Base-by-base conservation (phyloP, 35 echinoderm and acorn worm species). In the Heliocidaris tuberculata region DNA sequence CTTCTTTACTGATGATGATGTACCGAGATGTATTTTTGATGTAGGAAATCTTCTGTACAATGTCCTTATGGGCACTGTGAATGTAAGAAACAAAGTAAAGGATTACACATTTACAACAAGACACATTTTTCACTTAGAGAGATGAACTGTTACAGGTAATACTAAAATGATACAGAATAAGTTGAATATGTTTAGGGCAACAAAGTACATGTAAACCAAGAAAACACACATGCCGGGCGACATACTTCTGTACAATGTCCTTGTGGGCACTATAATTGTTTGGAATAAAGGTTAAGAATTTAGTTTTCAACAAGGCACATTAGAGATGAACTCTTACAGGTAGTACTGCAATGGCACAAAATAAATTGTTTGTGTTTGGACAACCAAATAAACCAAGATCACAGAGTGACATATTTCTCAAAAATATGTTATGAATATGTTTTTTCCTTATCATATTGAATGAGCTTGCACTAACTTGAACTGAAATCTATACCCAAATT, bases 1-100 rank as follows among this genome's bases (percentile, higher is more conserved):
- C 98, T 95, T 99, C 98, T 93, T 99, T 99, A 78, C 96, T 97
- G 93, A 97, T 96, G n/a, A 93, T 95, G 48, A 99, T 95, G 61
- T 99, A 99, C 93, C 98, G 98, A 94, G 92, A 86, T 47, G 96
- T 97, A 61, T 97, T 99, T 86, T 95, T 96, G 49, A 99, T 86
- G 91, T 94, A 99, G 8, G 98, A 93, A 9, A 99, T 91, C 78
- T 96, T 99, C 89, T 99, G 96, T 19, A 99, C 92, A 7, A 97
- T 90, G 85, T 99, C 98, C 93, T 99, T 99, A 94, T 99, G 98
- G 21, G 15, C 54, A 85, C 87, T 89, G 87, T 47, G 87, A 78
- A n/a, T n/a, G 2, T 13, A 2, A 56, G 15, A 15, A 56, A 56
- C 7, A 78, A 78, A 42, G 35, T 42, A 42, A 42, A 27, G 6